Evolutionary conservation across 2,113 vertebrate genomes (phyloP).

Genomic region (Genyomyrus donnyi): DNA sequence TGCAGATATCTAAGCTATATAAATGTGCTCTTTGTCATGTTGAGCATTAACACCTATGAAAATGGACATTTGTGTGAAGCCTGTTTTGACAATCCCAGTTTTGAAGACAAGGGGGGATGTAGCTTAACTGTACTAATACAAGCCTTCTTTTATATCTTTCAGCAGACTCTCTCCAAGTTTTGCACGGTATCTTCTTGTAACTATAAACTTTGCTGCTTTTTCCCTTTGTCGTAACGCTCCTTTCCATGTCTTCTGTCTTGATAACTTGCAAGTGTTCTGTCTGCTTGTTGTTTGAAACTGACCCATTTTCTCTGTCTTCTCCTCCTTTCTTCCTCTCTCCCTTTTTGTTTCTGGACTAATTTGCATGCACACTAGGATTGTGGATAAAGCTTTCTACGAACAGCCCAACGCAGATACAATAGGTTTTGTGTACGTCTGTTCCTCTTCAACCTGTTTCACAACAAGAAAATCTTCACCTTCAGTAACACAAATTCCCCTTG

Average conservation of each 20-base stretch:
- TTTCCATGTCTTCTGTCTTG: slow-evolving; percentile 37
- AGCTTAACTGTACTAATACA: slow-evolving; percentile 38
- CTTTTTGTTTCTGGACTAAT: slow-evolving; percentile 49
- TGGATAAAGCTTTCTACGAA: slow-evolving; percentile 99
- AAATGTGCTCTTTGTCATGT: background rate
- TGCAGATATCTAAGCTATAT: background rate
- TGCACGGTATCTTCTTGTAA: slow-evolving; percentile 56
- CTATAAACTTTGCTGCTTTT: slow-evolving; percentile 26
- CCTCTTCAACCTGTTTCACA: slow-evolving; percentile 36
- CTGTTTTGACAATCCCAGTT: background rate
- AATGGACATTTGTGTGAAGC: background rate
- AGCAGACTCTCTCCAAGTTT: slow-evolving; percentile 63
- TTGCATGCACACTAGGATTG: slow-evolving; percentile 77
- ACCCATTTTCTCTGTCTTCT: slow-evolving; percentile 64
- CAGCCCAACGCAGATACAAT: slow-evolving; percentile 95
- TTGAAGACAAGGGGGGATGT: background rate
- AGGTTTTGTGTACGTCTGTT: slow-evolving; percentile 91
- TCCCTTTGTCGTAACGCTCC: slow-evolving; percentile 8
- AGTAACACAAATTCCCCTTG: background rate
- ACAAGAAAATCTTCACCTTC: slow-evolving; percentile 25
- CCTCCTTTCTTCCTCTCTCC: slow-evolving; percentile 51
- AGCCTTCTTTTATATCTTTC: slow-evolving; percentile 52
- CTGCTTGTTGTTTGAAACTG: slow-evolving; percentile 58
- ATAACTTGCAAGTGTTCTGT: slow-evolving; percentile 24
- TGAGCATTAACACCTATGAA: background rate